Evolutionary conservation across 2,113 vertebrate species (phyloP).

Genomic region (Nipponia nippon): DNA sequence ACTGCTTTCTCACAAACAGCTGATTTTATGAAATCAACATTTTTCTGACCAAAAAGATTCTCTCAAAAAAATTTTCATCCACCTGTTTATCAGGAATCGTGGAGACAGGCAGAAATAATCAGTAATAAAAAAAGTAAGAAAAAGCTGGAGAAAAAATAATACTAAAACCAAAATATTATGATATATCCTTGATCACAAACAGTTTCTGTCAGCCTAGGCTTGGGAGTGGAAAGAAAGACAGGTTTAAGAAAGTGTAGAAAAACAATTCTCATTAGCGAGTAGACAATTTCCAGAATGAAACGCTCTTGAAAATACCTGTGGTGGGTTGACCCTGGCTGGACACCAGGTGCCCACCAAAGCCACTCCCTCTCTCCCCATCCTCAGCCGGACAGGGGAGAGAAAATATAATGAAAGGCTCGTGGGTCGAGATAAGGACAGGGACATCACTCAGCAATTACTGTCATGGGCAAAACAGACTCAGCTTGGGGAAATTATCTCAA

Average conservation of each 20-base stretch:
- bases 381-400: background rate
- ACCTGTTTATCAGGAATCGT: background rate
- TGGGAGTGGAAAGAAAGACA: background rate
- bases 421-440: background rate
- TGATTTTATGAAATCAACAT: background rate
- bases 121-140: background rate
- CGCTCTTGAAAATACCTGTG: background rate
- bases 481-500: background rate
- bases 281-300: background rate
- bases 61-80: background rate
- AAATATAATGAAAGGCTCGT: rapidly evolving
- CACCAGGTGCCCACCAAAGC: background rate
- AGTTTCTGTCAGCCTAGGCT: background rate
- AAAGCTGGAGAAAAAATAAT: background rate
- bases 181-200: background rate
- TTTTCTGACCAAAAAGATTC: background rate
- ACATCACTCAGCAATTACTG: background rate
- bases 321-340: background rate
- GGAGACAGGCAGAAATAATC: background rate
- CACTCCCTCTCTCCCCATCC: rapidly evolving
- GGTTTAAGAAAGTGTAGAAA: background rate
- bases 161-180: background rate
- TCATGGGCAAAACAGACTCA: background rate
- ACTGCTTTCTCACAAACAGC: background rate
- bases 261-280: background rate